Base-by-base conservation (phyloP, 2,797 vertebrate species). In the Anableps anableps region DNA sequence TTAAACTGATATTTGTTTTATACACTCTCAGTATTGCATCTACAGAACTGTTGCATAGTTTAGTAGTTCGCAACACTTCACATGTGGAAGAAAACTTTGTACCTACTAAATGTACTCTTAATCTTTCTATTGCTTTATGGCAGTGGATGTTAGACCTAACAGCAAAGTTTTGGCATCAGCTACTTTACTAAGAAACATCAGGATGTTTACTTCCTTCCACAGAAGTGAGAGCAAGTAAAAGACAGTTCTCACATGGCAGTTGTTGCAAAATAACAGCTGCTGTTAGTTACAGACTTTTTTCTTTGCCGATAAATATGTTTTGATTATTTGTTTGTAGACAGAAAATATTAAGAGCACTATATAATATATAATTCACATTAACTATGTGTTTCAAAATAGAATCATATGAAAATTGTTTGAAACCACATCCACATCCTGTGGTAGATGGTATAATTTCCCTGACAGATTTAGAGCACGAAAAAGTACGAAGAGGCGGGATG, bases 171-270 rank as follows among this genome's bases (percentile, higher is more conserved):
- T 48, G 21, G 41, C 29, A 50, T 4, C 76, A 48, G 0, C 50
- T 53, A 0, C n/a, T 48, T 76, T 77, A 47, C 76, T 26, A 36
- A 34, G 74, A 26, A 8, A 26, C 5, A 8, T 17, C 50, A 74
- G 36, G 10, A 38, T 19, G 55, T 31, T 75, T 26, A 26, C 43
- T 5, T 73, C 38, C 47, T 82, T 80, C 62, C 74, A 77, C 16
- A 80, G 23, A 83, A 66, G 60, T 87, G 83, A 82, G 38, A 73
- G 38, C 50, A 81, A 76, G 21, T 83, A 48, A 85, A 89, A 68
- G 16, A 68, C 74, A 5, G 14, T 13, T 79, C 29, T 66, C n/a
- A 73, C 13, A 70, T 17, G 72, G 50, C 43, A 66, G 45, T 19
- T 75, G 53, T 43, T 17, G n/a, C 53, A 13, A 38, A 84, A n/a